These are phyloP conservation scores for Euglossa dilemma DNA, from an alignment of 1,140 invertebrate species.

Conservation along the genomic window DNA sequence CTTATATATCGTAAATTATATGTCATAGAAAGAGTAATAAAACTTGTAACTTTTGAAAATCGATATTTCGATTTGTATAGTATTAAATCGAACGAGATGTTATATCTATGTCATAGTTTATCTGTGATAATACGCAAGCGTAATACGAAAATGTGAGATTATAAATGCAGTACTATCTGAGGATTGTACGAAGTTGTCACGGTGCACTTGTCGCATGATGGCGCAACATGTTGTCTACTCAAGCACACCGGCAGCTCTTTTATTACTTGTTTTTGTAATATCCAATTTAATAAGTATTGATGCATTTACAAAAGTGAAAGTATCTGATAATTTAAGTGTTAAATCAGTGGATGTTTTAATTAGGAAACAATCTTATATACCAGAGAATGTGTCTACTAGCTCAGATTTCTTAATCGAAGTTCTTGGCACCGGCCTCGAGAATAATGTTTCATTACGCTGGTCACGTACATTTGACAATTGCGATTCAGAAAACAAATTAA, in stretches of 20 bases:
- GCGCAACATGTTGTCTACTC: conserved; percentile 77
- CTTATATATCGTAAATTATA: too few relatives aligned
- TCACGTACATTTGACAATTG: conserved; percentile 53
- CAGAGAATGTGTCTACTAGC: conserved; percentile 1
- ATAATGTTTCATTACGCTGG: conserved; percentile 66
- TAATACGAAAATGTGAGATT: conserved; percentile 59
- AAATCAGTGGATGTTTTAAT: conserved; percentile 53
- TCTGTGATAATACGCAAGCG: conserved; percentile 40
- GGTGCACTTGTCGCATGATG: conserved; percentile 77
- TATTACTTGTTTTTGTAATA: conserved; percentile 70
- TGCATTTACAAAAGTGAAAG: conserved; percentile 44
- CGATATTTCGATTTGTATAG: not conserved
- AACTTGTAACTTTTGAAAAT: not conserved
- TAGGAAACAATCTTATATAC: not conserved
- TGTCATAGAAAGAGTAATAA: not conserved
- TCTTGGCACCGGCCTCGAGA: conserved; percentile 58
- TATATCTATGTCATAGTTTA: not conserved
- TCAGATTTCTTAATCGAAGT: conserved; percentile 57
- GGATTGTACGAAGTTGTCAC: conserved; percentile 71
- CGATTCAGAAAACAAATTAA: conserved; percentile 50
- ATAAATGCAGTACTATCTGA: conserved; percentile 70
- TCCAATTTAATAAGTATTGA: conserved; percentile 67
- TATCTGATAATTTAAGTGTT: conserved; percentile 41
- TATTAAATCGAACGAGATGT: not conserved
- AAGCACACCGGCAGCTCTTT: conserved; percentile 72